Conservation (phyloP, 2,888 invertebrate species). For the Agrochola litura region DNA sequence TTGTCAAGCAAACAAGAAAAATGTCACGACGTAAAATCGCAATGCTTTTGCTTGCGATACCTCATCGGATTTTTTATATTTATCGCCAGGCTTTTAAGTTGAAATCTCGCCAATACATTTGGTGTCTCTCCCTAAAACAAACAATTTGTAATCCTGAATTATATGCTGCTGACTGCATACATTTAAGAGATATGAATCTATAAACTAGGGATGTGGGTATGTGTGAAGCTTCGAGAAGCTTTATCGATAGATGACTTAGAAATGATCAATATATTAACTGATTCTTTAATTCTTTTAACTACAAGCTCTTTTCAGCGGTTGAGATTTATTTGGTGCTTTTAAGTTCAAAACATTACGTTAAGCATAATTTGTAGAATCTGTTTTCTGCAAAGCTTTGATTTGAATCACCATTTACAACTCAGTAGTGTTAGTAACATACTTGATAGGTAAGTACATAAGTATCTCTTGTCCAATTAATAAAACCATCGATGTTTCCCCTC, state of each 20-base stretch:
- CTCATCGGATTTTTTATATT: constrained; percentile 85
- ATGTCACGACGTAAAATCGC: constrained; percentile 73
- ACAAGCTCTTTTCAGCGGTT: not conserved
- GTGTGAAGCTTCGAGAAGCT: constrained; percentile 9
- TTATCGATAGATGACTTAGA: constrained; percentile 37
- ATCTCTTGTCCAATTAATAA: constrained; percentile 8
- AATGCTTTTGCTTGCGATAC: constrained; percentile 81
- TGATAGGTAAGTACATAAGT: not conserved
- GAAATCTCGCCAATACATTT: constrained; percentile 89
- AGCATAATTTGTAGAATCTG: not conserved
- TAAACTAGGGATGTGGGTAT: constrained; percentile 82
- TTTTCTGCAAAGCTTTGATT: not conserved
- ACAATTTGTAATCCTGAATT: constrained; percentile 91
- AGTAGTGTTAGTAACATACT: no score
- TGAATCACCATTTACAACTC: not conserved
- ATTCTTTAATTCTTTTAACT: not conserved
- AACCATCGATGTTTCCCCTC: constrained; percentile 76
- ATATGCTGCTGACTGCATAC: constrained; percentile 90
- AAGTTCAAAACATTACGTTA: not conserved
- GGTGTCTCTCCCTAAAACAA: constrained; percentile 89
- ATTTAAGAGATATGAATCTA: constrained; percentile 90
- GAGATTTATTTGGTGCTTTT: not conserved
- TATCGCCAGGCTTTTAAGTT: constrained; percentile 89
- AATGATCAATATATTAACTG: not conserved
- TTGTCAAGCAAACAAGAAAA: constrained; percentile 84